Conservation (phyloP, 2,113 vertebrate genomes). For the Falco punctatus region DNA sequence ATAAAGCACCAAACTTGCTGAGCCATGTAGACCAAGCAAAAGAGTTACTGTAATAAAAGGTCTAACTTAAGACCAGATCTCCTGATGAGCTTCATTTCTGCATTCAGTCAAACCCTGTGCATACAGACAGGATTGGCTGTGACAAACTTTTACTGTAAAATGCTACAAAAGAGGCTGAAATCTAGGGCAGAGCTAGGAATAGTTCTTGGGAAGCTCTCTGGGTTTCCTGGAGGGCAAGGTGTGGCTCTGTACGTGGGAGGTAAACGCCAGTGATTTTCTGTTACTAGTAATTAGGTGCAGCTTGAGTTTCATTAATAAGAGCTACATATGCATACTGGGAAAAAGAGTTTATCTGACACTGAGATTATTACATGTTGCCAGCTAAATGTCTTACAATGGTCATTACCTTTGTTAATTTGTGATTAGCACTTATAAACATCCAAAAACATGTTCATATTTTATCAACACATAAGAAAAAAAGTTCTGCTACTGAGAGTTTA, state of each 20-base stretch:
- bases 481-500: background rate
- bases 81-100: background rate
- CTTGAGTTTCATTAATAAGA: conserved; percentile 55
- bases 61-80: background rate
- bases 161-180: conserved; percentile 19
- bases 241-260: conserved; percentile 11
- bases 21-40: background rate
- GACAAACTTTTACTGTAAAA: background rate
- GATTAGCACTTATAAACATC: conserved; percentile 2
- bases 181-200: conserved; percentile 30
- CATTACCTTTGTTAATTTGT: conserved; percentile 21
- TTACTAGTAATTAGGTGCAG: conserved; percentile 56
- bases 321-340: conserved; percentile 5
- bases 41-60: background rate
- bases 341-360: conserved; percentile 12
- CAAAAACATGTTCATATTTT: background rate
- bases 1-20: background rate
- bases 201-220: conserved; percentile 51
- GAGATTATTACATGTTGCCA: conserved; percentile 20
- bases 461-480: background rate
- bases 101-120: background rate
- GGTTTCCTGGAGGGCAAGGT: conserved; percentile 57
- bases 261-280: conserved; percentile 23
- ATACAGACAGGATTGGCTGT: background rate
- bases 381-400: background rate